phyloP scores from a whole-genome alignment of 2,113 vertebrate genomes.

The Poecile atricapillus region DNA sequence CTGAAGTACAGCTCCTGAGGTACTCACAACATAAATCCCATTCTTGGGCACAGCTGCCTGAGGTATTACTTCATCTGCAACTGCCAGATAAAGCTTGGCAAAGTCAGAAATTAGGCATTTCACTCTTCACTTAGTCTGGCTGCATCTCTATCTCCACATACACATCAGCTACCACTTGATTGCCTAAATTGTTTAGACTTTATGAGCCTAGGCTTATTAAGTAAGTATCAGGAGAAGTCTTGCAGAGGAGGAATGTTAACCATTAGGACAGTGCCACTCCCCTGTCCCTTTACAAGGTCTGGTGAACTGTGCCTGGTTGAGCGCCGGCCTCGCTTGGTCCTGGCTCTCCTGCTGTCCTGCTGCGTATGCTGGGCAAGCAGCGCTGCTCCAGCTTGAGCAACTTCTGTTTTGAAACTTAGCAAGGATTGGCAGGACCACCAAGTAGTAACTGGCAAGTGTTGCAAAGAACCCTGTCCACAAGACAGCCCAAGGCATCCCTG shows the following conservation, averaged over 20 bases:
- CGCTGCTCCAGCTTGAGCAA: slow-evolving; percentile 35
- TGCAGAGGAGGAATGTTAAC: slow-evolving; percentile 46
- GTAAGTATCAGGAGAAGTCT: slow-evolving; percentile 26
- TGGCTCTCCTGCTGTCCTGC: slow-evolving; percentile 16
- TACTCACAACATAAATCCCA: neutral
- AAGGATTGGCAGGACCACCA: slow-evolving; percentile 65
- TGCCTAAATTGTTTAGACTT: slow-evolving; percentile 22
- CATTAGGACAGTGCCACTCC: slow-evolving; percentile 38
- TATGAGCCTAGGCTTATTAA: slow-evolving; percentile 35
- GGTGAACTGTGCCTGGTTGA: neutral
- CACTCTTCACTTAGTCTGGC: neutral
- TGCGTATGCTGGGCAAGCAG: neutral
- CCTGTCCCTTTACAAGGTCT: slow-evolving; percentile 14
- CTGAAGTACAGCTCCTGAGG: neutral
- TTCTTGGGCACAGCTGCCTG: neutral
- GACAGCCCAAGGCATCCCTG: slow-evolving; percentile 58
- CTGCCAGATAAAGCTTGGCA: neutral
- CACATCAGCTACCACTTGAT: slow-evolving; percentile 22
- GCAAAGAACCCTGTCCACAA: slow-evolving; percentile 59
- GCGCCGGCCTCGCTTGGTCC: neutral
- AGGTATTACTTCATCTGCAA: neutral
- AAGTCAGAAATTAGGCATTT: neutral
- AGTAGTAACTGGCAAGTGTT: slow-evolving; percentile 59
- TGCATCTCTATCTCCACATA: neutral
- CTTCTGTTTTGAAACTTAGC: slow-evolving; percentile 53